Conservation (phyloP, 2,113 vertebrate species). For the Colius striatus region DNA sequence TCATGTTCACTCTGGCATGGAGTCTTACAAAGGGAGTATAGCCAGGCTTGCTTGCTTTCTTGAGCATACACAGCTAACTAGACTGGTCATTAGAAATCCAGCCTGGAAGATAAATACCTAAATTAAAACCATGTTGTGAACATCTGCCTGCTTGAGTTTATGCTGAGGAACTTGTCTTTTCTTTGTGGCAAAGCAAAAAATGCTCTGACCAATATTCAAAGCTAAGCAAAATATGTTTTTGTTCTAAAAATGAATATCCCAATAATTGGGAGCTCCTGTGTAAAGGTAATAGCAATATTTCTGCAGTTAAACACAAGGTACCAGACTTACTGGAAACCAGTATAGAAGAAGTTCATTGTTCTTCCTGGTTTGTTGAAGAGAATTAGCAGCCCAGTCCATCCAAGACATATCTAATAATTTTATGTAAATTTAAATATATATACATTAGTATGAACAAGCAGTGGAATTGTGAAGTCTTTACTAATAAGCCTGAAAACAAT, state of each 20-base stretch:
- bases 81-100: background rate
- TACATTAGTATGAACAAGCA: background rate
- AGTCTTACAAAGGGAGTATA: background rate
- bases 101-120: too few species aligned
- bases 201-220: background rate
- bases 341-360: background rate
- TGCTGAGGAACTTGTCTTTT: background rate
- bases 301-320: background rate
- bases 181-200: background rate
- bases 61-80: background rate
- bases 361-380: background rate
- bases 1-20: rapidly evolving
- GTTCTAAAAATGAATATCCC: background rate
- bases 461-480: background rate
- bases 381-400: background rate
- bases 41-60: background rate
- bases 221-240: background rate
- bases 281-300: background rate
- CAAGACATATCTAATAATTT: background rate
- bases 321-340: background rate
- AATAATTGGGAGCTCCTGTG: background rate
- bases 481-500: slow-evolving; percentile 10
- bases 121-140: background rate
- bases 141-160: background rate
- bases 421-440: background rate